These are phyloP conservation scores for Jaculus jaculus DNA, from an alignment of 2,113 vertebrate genomes.

Conservation along the genomic window DNA sequence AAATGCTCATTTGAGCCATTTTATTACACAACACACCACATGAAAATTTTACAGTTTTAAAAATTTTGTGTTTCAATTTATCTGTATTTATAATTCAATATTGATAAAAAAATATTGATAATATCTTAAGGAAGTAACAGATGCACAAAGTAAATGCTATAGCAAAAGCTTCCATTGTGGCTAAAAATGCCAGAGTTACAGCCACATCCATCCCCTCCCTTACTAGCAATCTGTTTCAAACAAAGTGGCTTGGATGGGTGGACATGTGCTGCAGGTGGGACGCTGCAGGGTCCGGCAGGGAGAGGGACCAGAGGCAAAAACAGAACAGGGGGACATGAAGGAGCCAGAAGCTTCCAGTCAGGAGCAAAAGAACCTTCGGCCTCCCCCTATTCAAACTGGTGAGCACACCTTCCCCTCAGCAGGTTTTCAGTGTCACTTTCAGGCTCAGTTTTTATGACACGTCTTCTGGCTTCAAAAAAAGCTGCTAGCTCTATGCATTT, in stretches of 20 bases:
- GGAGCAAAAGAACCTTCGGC: too few species aligned
- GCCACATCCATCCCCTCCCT: not conserved
- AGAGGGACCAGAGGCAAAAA: not conserved
- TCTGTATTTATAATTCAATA: too few species aligned
- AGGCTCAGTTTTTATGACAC: not conserved
- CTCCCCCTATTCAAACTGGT: fast-evolving
- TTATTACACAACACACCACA: not conserved
- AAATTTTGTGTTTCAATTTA: too few species aligned
- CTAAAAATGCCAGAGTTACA: not conserved
- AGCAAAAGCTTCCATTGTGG: too few species aligned
- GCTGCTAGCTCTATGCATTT: not conserved
- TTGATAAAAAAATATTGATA: not conserved
- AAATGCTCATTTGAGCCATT: not conserved
- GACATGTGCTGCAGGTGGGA: not conserved
- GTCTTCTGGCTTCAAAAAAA: not conserved
- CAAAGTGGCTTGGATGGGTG: not conserved
- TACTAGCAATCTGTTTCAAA: not conserved
- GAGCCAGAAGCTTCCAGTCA: not conserved
- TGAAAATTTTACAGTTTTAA: not conserved
- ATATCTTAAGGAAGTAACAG: not conserved
- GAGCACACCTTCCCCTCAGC: fast-evolving
- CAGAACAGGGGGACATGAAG: not conserved
- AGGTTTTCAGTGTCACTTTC: fast-evolving
- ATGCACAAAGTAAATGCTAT: not conserved
- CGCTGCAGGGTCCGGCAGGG: not conserved